Evolutionary conservation across 2,888 invertebrate species (phyloP).

Genomic region (Drosophila quinaria): DNA sequence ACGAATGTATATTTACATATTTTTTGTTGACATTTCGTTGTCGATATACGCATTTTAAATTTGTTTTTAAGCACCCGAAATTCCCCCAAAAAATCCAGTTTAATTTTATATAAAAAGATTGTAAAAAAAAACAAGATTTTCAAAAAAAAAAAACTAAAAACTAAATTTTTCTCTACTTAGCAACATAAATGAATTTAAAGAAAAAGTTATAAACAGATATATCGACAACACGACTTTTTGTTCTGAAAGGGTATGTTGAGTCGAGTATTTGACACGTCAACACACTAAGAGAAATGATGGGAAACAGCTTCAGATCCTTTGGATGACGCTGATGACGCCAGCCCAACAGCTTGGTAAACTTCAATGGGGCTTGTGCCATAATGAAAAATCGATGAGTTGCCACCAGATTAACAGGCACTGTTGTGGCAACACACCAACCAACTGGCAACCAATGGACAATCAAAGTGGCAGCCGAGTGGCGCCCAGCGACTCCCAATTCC

Average conservation of each 20-base stretch:
- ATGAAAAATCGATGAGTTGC: constrained; percentile 79
- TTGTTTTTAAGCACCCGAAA: constrained; percentile 1
- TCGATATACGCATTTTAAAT: constrained; percentile 19
- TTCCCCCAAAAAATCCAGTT: constrained; percentile 17
- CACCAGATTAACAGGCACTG: constrained; percentile 13
- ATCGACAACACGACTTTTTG: no score
- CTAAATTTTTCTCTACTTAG: not conserved
- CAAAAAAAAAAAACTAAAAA: not conserved
- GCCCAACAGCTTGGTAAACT: constrained; percentile 30
- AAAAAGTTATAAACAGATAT: no score
- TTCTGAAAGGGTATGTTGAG: constrained; percentile 6
- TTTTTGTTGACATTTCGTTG: constrained; percentile 17
- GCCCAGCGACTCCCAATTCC: not conserved
- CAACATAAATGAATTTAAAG: no score
- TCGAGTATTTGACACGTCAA: constrained; percentile 7
- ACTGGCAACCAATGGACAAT: not conserved
- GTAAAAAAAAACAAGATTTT: constrained; percentile 56
- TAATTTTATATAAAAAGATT: constrained; percentile 41
- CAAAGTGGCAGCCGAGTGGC: not conserved
- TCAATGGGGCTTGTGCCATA: constrained; percentile 49
- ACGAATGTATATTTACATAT: constrained; percentile 17
- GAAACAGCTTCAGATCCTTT: constrained; percentile 34
- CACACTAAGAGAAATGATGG: not conserved
- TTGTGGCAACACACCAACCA: not conserved
- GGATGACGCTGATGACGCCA: constrained; percentile 51